Base-by-base conservation (phyloP, 2,113 vertebrate genomes). In the Gavia stellata region DNA sequence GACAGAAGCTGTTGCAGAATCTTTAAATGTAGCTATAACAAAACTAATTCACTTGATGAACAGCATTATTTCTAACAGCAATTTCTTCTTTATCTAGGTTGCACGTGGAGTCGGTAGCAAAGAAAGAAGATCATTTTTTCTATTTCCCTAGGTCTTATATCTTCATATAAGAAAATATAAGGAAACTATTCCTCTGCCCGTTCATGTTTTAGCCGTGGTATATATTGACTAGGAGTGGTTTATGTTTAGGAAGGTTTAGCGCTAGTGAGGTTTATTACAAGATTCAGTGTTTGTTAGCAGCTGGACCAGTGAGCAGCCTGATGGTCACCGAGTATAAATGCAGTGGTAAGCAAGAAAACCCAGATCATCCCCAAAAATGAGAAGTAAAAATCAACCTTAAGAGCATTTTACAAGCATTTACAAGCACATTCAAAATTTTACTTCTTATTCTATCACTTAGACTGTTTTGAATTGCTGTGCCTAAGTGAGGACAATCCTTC, bases 1-100 rank as follows among this genome's bases (percentile, higher is more conserved):
- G 77, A 96, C 72, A 97, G 66, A 87, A 96, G 73, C 34, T 96
- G 93, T 92, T 95, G 59, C 31, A 92, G 52, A 58, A 83, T 68
- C 61, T 96, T 98, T 97, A 95, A 96, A 89, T 87, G 93, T 17
- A 77, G 29, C 38, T 71, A 17, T 34, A 82, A 67, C 13, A 85
- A 77, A 92, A 47, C 23, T 70, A 95, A 91, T 96, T 94, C 72
- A 82, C 47, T 78, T 93, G 72, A 71, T 92, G 59, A 97, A 72
- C 23, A 84, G 10, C 45, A 47, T 38, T 88, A 28, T 56, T 29
- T 84, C 59, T 81, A 77, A 88, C 8, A 58, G 24, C 29, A 28
- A 34, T 91, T 71, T 86, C 24, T 77, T 87, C 17, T 87, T 86
- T 93, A 81, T 85, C 74, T 90, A 44, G 10, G 44, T 45, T 85